Conservation (phyloP, 1,140 invertebrate species). For the Steinernema feltiae region DNA sequence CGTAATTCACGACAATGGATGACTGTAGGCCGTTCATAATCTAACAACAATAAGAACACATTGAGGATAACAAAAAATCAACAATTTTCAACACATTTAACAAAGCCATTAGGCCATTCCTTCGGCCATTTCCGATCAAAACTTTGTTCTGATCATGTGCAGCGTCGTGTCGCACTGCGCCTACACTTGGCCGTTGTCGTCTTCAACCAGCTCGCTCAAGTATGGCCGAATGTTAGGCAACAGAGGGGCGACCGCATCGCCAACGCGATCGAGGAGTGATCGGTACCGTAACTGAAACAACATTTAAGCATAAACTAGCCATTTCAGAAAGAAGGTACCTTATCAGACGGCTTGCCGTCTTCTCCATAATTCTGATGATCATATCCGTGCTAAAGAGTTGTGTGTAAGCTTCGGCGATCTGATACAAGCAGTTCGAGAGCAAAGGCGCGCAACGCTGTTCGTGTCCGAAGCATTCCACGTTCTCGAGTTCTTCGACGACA, state of each 20-base stretch:
- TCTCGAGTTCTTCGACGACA: constrained; percentile 31
- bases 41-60: not conserved
- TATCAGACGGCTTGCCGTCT: constrained; percentile 21
- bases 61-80: not conserved
- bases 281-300: constrained; percentile 30
- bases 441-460: constrained; percentile 25
- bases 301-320: not conserved
- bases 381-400: constrained; percentile 16
- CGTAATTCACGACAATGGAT: too few species aligned
- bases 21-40: too few species aligned
- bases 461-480: constrained; percentile 30
- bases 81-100: constrained; percentile 4
- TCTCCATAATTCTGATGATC: constrained; percentile 32
- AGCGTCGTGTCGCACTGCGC: constrained; percentile 35
- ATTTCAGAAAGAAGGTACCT: constrained; percentile 17
- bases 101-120: not conserved
- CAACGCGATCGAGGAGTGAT: constrained; percentile 25
- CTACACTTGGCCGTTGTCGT: constrained; percentile 27
- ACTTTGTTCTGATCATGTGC: constrained; percentile 28
- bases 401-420: not conserved
- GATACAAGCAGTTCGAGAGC: constrained; percentile 22
- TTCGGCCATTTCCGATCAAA: constrained; percentile 30
- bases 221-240: constrained; percentile 32
- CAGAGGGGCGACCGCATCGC: constrained; percentile 29
- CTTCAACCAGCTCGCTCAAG: constrained; percentile 33